Evolutionary conservation across 2,797 vertebrate genomes (phyloP).

Genomic region (Oreonectes daqikongensis): DNA sequence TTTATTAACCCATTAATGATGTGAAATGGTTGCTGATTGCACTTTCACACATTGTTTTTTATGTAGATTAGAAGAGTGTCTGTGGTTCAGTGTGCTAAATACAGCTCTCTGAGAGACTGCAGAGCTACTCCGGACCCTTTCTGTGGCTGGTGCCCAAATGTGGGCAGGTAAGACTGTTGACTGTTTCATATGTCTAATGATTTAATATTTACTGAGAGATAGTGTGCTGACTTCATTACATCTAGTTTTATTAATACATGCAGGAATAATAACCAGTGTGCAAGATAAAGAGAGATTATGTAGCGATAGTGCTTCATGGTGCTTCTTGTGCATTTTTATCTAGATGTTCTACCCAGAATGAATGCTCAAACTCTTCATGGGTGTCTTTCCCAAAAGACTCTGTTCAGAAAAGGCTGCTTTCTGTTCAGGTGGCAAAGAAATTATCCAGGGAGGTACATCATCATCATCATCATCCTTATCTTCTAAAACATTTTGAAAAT

Average conservation of each 20-base stretch:
- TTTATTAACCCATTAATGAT: no score
- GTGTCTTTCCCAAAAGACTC: constrained; percentile 65
- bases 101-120: constrained; percentile 57
- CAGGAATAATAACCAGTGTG: neutral
- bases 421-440: constrained; percentile 49
- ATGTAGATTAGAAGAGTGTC: constrained; percentile 65
- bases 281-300: neutral
- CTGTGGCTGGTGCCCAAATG: constrained; percentile 72
- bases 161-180: constrained; percentile 40
- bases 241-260: neutral
- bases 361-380: constrained; percentile 67
- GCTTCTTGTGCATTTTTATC: neutral
- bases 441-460: constrained; percentile 55
- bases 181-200: no score
- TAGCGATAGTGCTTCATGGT: neutral
- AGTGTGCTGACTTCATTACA: neutral
- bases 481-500: no score
- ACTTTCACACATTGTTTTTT: neutral
- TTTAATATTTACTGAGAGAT: no score
- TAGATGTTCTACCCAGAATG: constrained; percentile 68
- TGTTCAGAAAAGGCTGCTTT: constrained; percentile 59
- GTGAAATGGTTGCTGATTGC: neutral
- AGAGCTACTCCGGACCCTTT: constrained; percentile 70
- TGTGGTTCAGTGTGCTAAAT: constrained; percentile 61
- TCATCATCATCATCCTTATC: no score